Conservation (phyloP, 2,113 vertebrate species). For the Stegostoma tigrinum region DNA sequence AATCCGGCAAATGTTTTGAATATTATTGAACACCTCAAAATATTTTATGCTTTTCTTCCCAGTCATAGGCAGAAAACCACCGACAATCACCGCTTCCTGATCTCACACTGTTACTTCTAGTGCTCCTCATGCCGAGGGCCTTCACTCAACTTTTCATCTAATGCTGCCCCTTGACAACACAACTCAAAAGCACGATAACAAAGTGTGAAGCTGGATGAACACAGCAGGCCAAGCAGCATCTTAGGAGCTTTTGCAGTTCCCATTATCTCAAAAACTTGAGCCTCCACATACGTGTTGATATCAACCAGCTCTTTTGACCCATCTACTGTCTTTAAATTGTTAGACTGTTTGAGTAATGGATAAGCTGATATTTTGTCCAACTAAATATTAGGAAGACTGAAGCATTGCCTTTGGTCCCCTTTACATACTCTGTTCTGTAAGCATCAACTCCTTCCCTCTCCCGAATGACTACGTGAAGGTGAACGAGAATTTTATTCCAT, state of each 20-base stretch:
- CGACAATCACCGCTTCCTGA: neutral
- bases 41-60: neutral
- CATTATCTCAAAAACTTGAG: too few species aligned
- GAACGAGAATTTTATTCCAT: neutral
- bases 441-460: neutral
- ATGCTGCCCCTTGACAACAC: neutral
- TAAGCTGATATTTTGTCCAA: neutral
- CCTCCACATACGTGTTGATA: neutral
- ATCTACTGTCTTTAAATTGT: neutral
- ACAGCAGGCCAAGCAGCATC: too few species aligned
- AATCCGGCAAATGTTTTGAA: neutral
- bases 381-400: neutral
- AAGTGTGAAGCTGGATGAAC: too few species aligned
- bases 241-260: too few species aligned
- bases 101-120: neutral
- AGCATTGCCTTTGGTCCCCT: neutral
- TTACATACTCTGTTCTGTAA: neutral
- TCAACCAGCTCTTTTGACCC: neutral
- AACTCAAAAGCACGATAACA: neutral
- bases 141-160: neutral
- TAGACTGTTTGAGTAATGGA: neutral
- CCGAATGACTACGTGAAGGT: neutral
- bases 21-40: neutral
- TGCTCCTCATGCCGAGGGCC: neutral
- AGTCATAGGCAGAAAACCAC: neutral